Conservation (phyloP, 2,113 vertebrate species). For the Calyptomena viridis region DNA sequence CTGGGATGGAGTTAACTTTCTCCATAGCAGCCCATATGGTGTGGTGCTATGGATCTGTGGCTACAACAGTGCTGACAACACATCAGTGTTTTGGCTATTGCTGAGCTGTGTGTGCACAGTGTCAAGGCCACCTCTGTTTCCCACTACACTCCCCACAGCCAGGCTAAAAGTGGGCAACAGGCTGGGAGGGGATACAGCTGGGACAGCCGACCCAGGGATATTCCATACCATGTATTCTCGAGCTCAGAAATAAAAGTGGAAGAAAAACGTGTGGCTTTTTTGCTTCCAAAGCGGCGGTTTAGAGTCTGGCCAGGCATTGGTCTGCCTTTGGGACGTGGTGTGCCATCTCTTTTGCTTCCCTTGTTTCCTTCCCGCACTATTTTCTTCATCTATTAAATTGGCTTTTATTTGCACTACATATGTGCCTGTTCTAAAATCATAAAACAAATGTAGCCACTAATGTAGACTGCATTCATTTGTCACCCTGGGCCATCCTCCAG, state of each 20-base stretch:
- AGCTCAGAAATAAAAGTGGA: background rate
- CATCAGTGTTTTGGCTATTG: background rate
- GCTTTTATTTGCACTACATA: background rate
- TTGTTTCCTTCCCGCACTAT: background rate
- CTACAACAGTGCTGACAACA: background rate
- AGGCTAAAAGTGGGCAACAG: background rate
- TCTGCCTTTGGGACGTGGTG: background rate
- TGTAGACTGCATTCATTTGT: slow-evolving; percentile 18
- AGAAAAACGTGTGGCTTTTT: background rate
- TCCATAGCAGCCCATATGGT: background rate
- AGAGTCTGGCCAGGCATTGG: background rate
- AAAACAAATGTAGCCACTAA: background rate
- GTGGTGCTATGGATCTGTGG: background rate
- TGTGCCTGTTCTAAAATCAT: background rate
- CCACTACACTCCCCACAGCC: background rate
- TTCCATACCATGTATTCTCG: background rate
- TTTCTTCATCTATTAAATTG: background rate
- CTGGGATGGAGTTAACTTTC: background rate
- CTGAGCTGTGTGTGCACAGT: background rate
- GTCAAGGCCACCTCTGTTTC: background rate
- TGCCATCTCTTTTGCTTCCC: background rate
- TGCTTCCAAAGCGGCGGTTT: background rate
- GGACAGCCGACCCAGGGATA: background rate
- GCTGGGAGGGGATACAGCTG: background rate
- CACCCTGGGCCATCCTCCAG: slow-evolving; percentile 34